Evolutionary conservation across 2,113 vertebrate species (phyloP), one percentile per base, ranked within the genome.

Genomic region (Poeciliopsis occidentalis): DNA sequence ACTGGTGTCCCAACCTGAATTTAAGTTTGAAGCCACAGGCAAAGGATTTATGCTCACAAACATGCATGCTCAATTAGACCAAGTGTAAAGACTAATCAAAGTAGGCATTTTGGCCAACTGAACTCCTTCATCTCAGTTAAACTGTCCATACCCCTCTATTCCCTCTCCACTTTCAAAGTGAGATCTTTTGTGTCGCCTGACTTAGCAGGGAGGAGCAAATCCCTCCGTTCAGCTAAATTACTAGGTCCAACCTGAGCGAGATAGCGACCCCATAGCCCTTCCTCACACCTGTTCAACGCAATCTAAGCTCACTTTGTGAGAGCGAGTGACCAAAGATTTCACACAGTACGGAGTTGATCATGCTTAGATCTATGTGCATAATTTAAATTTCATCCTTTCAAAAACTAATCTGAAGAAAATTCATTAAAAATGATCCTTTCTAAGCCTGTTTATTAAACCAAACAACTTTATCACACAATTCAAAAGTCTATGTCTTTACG

Each of bases 261-360:
- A 94, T 87, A 95, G 89, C 92, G 93, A 94, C 93, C 93, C 91
- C 90, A 92, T 87, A 92, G 92, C 82, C 87, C 82, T 85, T 91
- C 87, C 77, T 84, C 90, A 91, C 92, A 93, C 92, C 92, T 93
- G 92, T 88, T 92, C 91, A 82, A 89, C 81, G 81, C 66, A 86
- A 84, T 75, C 78, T 68, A 27, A 86, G 83, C 85, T 64, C 0
- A 85, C 82, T 83, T 79, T 89, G 78, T 86, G 78, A 62, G 60
- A 67, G 69, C 12, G 34, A 70, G 71, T 72, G 61, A 77, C 68
- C 34, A 65, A 64, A 67, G 70, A 75, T 39, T 81, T 80, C 63
- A 74, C 64, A 60, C 69, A 61, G 75, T 37, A 29, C 34, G 75
- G 71, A 26, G 70, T 41, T 66, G 57, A 30, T 67, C 12, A 15